Percentiles rank a stretch among this genome's conserved stretches.
These are phyloP conservation scores for Lacerta bilineata DNA, from an alignment of 2,797 vertebrate species.

Conservation along the genomic window DNA sequence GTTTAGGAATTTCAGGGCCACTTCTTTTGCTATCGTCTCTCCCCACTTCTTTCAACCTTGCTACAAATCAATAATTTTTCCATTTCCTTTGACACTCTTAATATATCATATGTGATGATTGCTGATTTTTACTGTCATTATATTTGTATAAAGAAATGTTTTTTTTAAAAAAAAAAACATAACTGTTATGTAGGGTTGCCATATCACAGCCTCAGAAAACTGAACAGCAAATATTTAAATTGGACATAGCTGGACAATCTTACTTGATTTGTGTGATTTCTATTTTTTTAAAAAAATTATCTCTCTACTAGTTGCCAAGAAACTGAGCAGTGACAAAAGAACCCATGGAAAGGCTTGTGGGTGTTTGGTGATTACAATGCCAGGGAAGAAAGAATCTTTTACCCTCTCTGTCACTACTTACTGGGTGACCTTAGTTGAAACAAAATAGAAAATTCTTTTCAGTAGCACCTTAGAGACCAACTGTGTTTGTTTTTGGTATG, in stretches of 20 bases:
- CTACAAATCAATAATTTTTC: conserved; percentile 56
- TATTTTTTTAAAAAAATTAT: background rate
- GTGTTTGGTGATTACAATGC: background rate
- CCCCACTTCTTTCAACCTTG: background rate
- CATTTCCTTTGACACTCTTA: conserved; percentile 45
- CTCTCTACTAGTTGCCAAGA: background rate
- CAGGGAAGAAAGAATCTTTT: background rate
- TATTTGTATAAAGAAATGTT: conserved; percentile 35
- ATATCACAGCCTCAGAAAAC: conserved; percentile 6
- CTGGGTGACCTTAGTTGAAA: too few relatives aligned
- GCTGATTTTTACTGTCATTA: conserved; percentile 34
- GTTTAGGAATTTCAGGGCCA: accelerated
- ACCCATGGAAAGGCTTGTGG: background rate
- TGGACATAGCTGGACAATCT: background rate
- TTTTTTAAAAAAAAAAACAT: conserved; percentile 12
- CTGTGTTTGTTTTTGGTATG: too few relatives aligned
- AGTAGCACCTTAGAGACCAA: too few relatives aligned
- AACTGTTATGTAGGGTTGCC: background rate
- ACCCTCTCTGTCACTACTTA: background rate
- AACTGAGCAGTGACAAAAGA: background rate
- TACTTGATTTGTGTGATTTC: background rate
- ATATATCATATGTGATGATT: conserved; percentile 2
- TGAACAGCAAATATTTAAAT: background rate
- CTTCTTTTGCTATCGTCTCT: conserved; percentile 33
- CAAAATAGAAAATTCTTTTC: too few relatives aligned